Evolutionary conservation across 2,888 invertebrate species (phyloP), one percentile per base, ranked within the genome.

Genomic region (Pandemis cinnamomeana): DNA sequence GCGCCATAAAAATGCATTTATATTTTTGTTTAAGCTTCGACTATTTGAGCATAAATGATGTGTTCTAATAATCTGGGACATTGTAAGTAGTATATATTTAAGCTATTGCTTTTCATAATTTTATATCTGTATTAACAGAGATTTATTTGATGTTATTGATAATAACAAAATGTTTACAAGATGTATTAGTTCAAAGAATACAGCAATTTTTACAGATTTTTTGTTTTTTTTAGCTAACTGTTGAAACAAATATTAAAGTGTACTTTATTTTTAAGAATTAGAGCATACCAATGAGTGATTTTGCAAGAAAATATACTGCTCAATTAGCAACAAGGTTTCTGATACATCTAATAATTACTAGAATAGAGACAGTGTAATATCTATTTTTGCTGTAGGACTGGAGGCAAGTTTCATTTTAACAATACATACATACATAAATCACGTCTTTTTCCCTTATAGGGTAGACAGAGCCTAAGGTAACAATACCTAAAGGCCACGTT

Each of bases 1-100:
- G 42, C 60, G 73, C 69, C 73, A 73, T 73, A 72, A 64, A 46
- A 72, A 68, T 15, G 68, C 72, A 72, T 72, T 72, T 72, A 72
- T 51, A 8, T 72, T 36, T 46, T 58, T 66, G 11, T n/a, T 36
- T n/a, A 51, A 36, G 48, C 36, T 51, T 41, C 20, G 10, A 66
- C 13, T n/a, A 27, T 41, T 5, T 63, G 13, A 44, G 27, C 20
- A 27, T 27, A 55, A 55, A 7, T 55, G 20, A 20, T 55, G 8
- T 55, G 55, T 15, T 55, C 20, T 7, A 7, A 7, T 55, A 20
- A 55, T 48, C 11, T 5, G 55, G 55, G 8, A 55, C 20, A 7
- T 8, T 55, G 55, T 55, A 58, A 58, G 20, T 58, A 58, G 10
- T 20, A 58, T 67, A 27, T 53, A 5, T 27, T 61, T 67, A 20